phyloP scores from a whole-genome alignment of 2,797 vertebrate species.

The Pangasius sanitwongsei region DNA sequence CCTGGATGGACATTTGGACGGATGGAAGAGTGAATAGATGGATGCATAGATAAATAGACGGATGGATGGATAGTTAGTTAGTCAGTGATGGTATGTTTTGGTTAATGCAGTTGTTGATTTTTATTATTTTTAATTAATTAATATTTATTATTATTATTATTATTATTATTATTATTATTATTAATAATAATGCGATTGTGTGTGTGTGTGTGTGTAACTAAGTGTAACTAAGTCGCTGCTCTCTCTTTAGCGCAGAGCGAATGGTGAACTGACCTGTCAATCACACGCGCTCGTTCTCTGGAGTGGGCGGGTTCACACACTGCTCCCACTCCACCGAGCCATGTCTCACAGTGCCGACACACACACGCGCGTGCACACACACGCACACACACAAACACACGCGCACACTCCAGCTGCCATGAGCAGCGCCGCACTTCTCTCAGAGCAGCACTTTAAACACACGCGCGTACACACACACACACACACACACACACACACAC shows the following conservation, averaged over 20 bases:
- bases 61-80: too few species aligned
- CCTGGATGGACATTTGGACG: too few species aligned
- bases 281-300: conserved; percentile 39
- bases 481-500: background rate
- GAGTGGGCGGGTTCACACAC: conserved; percentile 48
- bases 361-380: conserved; percentile 9
- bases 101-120: too few species aligned
- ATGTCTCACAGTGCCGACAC: conserved; percentile 21
- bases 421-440: background rate
- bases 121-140: background rate
- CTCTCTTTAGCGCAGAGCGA: background rate
- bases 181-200: background rate
- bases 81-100: too few species aligned
- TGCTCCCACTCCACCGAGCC: conserved; percentile 3
- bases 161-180: background rate
- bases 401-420: conserved; percentile 42
- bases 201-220: background rate
- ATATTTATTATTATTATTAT: background rate
- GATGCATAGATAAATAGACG: background rate
- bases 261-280: conserved; percentile 56
- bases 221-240: background rate
- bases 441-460: conserved; percentile 1
- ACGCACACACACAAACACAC: conserved; percentile 18
- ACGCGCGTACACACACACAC: background rate
- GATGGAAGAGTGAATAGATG: background rate